Base-by-base conservation (phyloP, 2,888 invertebrate genomes). In the Leptinotarsa tumamoca region DNA sequence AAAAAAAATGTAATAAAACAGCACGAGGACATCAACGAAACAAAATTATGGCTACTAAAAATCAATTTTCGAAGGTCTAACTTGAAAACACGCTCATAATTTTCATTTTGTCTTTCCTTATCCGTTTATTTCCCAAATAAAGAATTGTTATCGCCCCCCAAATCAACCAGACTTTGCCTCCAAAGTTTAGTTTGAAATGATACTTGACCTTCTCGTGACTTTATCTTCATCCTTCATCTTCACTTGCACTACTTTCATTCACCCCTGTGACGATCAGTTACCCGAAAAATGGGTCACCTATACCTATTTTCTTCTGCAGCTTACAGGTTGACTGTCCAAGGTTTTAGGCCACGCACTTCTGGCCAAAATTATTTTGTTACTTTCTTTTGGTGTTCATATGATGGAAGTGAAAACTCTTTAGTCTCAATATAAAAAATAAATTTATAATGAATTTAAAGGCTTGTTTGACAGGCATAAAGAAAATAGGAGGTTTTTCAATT, bases 311-410 rank as follows among this genome's bases (percentile, higher is more conserved):
- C 50, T 52, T 52, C n/a, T 21, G 52, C 21, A 61, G 66, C 73
- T 78, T 50, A 67, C 73, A 72, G 67, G 73, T 75, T 72, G 77
- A 71, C 61, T 68, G 75, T 79, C 75, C 79, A 79, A 79, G 77
- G 79, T 76, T 77, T 33, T 63, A 63, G 63, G 63, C 63, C 63
- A n/a, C n/a, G 27, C 2, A 15, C 43, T 63, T 63, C 15, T 13
- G n/a, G 43, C n/a, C 3, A 63, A 63, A 63, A 15, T 33, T n/a
- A 63, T 33, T 14, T 18, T 58, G 13, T 58, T 3, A 10, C 56
- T 17, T 52, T 10, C 43, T 43, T 43, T 10, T 43, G 43, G 43
- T 43, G 4, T 33, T 33, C 10, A 33, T 33, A 33, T 1, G 33
- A 10, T 10, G 10, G 33, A 33, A 10, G 33, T 33, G 33, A 33